Evolutionary conservation across 2,797 vertebrate species (phyloP).

Genomic region (Peromyscus aztecus): DNA sequence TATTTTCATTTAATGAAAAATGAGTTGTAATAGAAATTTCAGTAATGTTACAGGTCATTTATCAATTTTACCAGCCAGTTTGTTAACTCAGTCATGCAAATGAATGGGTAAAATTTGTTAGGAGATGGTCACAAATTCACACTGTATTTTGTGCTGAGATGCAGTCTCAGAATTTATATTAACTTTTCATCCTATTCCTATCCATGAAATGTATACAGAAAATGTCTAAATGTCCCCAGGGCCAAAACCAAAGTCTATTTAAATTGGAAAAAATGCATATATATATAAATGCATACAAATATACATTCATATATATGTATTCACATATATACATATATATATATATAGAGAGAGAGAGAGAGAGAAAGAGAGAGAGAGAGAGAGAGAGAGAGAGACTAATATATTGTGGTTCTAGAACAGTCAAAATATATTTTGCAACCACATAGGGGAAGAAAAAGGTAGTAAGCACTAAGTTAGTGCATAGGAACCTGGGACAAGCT

Average conservation of each 20-base stretch:
- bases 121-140: background rate
- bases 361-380: too few relatives aligned
- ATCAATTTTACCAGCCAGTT: background rate
- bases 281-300: background rate
- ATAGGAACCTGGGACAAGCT: background rate
- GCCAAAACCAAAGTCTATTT: conserved; percentile 34
- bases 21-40: background rate
- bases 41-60: conserved; percentile 3
- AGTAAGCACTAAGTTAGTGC: background rate
- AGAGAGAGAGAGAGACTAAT: background rate
- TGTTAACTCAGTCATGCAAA: conserved; percentile 28
- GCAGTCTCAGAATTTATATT: background rate
- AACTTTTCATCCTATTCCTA: background rate
- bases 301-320: too few relatives aligned
- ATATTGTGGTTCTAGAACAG: background rate
- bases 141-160: background rate
- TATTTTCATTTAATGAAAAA: conserved; percentile 18
- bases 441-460: background rate
- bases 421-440: conserved; percentile 27
- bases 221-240: background rate
- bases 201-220: conserved; percentile 28
- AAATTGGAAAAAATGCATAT: conserved; percentile 2
- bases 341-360: too few relatives aligned
- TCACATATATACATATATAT: too few relatives aligned
- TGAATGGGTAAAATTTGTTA: background rate